These are phyloP conservation scores for Tetrao urogallus DNA, from an alignment of 2,113 vertebrate genomes.

Conservation along the genomic window DNA sequence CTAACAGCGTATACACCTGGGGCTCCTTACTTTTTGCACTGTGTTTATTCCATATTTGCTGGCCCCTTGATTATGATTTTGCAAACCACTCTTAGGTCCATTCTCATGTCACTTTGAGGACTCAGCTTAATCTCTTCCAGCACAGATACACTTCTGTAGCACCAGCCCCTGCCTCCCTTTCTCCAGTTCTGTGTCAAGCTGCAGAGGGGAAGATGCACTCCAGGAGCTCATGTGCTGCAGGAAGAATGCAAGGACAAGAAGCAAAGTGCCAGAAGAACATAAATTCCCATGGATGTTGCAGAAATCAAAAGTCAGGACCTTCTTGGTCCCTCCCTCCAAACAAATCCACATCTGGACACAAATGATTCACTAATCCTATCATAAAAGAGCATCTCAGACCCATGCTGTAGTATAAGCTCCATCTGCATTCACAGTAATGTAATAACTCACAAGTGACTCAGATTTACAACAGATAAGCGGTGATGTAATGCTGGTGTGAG, in stretches of 20 bases:
- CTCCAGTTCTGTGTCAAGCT: background rate
- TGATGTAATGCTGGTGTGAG: background rate
- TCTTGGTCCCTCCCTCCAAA: background rate
- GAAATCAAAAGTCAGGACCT: background rate
- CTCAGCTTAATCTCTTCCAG: background rate
- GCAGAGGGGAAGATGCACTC: background rate
- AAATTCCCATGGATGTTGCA: background rate
- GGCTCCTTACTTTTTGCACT: background rate
- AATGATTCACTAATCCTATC: conserved; percentile 35
- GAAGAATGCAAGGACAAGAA: background rate
- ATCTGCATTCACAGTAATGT: background rate
- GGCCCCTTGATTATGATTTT: background rate
- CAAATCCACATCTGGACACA: conserved; percentile 22
- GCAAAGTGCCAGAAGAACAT: background rate
- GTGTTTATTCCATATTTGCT: background rate
- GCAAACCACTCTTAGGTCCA: background rate
- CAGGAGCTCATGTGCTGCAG: background rate
- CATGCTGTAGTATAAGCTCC: background rate
- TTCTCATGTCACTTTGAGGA: background rate
- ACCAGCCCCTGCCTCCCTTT: background rate
- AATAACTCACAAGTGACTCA: conserved; percentile 8
- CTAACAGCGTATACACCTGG: background rate
- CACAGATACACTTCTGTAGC: background rate
- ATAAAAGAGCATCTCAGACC: conserved; percentile 3
- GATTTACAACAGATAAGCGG: background rate